Conservation (phyloP, 92 coral and sea anemone species). For the Heteractis magnifica region DNA sequence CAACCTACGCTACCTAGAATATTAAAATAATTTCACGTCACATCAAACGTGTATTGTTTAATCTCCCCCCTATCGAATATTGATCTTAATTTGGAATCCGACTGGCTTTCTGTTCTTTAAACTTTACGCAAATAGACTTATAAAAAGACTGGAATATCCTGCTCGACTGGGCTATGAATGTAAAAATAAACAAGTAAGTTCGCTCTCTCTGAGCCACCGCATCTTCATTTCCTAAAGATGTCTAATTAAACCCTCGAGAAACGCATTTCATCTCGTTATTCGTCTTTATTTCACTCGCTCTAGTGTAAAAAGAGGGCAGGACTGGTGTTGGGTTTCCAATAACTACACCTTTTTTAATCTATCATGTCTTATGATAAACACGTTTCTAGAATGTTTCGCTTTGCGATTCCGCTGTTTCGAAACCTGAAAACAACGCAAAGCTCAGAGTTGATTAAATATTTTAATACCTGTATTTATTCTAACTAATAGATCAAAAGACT, state of each 20-base stretch:
- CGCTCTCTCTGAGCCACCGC: neutral
- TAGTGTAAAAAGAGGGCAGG: neutral
- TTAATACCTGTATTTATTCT: neutral
- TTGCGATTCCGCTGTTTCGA: slow-evolving; percentile 16
- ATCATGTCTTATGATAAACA: neutral
- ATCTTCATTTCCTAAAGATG: neutral
- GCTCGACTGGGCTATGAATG: neutral
- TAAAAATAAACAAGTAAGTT: neutral
- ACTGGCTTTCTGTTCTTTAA: neutral
- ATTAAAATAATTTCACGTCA: neutral
- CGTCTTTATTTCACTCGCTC: neutral
- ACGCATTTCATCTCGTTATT: neutral
- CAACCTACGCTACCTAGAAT: neutral
- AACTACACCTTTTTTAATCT: neutral
- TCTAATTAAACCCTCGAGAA: neutral
- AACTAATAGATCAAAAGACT: neutral
- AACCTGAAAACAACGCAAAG: neutral
- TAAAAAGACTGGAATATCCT: neutral
- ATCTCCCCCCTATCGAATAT: neutral
- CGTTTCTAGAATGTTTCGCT: neutral
- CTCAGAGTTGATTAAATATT: neutral
- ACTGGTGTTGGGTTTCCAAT: neutral
- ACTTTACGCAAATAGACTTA: neutral
- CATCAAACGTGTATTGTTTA: neutral
- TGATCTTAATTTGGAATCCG: slow-evolving; percentile 12